These are phyloP conservation scores for Theristicus caerulescens DNA, from an alignment of 2,113 vertebrate species.

Conservation along the genomic window DNA sequence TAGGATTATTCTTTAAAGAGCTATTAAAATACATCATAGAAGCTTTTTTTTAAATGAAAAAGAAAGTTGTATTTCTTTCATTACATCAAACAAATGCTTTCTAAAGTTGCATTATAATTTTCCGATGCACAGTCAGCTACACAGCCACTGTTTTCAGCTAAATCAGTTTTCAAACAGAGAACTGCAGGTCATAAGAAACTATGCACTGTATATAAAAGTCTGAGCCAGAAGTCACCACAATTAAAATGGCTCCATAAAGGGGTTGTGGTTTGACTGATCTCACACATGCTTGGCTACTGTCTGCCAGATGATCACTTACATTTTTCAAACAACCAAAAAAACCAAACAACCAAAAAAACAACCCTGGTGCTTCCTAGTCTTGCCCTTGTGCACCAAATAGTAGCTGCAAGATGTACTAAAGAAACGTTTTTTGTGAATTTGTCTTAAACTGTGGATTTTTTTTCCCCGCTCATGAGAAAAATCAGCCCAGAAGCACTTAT, in stretches of 20 bases:
- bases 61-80: neutral
- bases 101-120: neutral
- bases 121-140: neutral
- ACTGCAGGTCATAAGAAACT: neutral
- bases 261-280: neutral
- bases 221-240: neutral
- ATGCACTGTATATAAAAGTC: neutral
- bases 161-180: neutral
- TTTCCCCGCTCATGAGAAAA: neutral
- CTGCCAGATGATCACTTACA: neutral
- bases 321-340: neutral
- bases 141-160: neutral
- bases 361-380: neutral
- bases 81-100: neutral
- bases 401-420: neutral
- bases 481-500: neutral
- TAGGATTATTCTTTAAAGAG: neutral
- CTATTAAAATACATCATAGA: neutral
- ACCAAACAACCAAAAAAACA: neutral
- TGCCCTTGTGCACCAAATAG: neutral
- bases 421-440: neutral
- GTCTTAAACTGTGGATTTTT: neutral
- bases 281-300: neutral
- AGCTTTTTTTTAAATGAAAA: neutral
- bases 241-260: neutral